Base-by-base conservation (phyloP, 2,888 invertebrate genomes). In the Exephanes ischioxanthus region DNA sequence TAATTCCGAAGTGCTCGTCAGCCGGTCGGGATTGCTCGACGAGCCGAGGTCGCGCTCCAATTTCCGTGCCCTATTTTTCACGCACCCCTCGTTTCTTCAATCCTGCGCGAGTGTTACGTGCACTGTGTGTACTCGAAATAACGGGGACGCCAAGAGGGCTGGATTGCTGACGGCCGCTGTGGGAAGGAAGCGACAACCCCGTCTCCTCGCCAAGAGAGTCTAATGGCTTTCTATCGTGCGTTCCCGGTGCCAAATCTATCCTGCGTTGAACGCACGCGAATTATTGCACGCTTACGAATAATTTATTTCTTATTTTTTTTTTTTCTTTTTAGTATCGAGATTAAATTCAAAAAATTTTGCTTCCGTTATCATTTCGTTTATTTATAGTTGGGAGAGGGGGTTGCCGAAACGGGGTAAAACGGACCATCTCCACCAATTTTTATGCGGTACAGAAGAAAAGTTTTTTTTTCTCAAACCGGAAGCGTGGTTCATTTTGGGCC, bases 41-140 rank as follows among this genome's bases (percentile, higher is more conserved):
- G 71, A 77, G 72, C 71, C 82, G 55, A 77, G 77, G 77, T 55
- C 71, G 55, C 67, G 82, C 71, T 66, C 82, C 66, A 82, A 77
- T 77, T 81, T 66, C 70, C 33, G 48, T 66, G 82, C 45, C 71
- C 76, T 58, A 82, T 82, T 82, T 82, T 71, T 63, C 45, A 63
- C 45, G 63, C 80, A 37, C 67, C 51, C 51, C 61, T 48, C 73
- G 37, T 51, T 30, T 76, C 48, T 16, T 33, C 33, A 33, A 67
- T 61, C 58, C 41, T 48, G 30, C 73, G 33, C 30, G 45, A 55
- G 55, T 55, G 22, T 55, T 72, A 37, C 53, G 19, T 53, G 26
- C 33, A 19, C 51, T 30, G 4, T 53, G 5, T 55, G 6, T 37
- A 22, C 19, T 55, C 14, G 55, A 72, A 33, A 19, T 55, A 37